Conservation (phyloP, 2,113 vertebrate species). For the Ceratotherium simum region DNA sequence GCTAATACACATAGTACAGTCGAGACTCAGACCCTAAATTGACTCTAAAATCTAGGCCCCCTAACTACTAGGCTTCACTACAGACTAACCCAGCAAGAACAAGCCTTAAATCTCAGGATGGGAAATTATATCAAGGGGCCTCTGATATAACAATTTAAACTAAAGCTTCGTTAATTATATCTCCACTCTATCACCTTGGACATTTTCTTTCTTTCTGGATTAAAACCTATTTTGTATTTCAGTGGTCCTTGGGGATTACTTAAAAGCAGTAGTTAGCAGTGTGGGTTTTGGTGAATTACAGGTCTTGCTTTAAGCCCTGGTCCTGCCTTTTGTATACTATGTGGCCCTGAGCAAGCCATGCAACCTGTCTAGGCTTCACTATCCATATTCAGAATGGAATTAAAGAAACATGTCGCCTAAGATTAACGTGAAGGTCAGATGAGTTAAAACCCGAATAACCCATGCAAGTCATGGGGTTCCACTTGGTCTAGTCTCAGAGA, state of each 20-base stretch:
- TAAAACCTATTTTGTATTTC: background rate
- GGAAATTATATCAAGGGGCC: background rate
- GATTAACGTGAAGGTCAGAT: background rate
- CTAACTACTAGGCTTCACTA: background rate
- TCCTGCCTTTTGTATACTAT: background rate
- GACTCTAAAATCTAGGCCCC: background rate
- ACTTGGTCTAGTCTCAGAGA: background rate
- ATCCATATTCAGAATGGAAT: background rate
- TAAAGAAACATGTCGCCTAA: background rate
- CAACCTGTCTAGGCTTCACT: background rate
- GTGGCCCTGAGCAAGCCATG: background rate
- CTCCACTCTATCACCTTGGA: background rate
- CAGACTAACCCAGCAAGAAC: background rate
- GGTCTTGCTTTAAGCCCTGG: background rate
- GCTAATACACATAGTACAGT: background rate
- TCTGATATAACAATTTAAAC: background rate
- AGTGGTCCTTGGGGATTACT: background rate
- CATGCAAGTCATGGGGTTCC: background rate
- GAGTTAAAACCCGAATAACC: background rate
- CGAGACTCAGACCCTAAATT: background rate
- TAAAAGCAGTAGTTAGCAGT: background rate
- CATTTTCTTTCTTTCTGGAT: background rate
- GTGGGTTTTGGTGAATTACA: background rate
- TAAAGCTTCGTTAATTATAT: too few species aligned
- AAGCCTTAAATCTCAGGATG: background rate